Evolutionary conservation across 2,113 vertebrate genomes (phyloP), one percentile per base, ranked within the genome.

Genomic region (Siphamia tubifer): DNA sequence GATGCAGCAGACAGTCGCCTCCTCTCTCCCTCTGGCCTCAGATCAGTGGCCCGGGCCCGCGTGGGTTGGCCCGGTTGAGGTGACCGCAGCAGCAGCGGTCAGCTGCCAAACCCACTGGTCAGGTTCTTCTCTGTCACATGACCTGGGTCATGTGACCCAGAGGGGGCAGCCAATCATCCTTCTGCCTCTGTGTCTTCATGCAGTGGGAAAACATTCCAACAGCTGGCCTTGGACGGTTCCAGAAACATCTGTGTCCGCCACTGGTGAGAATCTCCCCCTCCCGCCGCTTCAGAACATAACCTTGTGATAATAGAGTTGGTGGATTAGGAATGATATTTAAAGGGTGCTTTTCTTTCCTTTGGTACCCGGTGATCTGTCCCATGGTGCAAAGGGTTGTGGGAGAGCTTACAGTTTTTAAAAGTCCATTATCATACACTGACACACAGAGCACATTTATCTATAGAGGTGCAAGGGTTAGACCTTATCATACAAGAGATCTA

Each of bases 181-280:
- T 60, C 72, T 67, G 67, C 70, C 74, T 68, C 73, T 9, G 76
- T 45, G 79, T 83, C 65, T 61, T 87, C 81, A 86, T 82, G 89
- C 58, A 20, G 85, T 89, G 86, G 89, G 86, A 91, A 90, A 91
- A 91, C 89, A 91, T 87, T 91, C 85, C 85, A 68, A 85, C 89
- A 91, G 88, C 82, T 91, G 89, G 86, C 78, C 88, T 83, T 24
- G 30, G 74, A 83, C 75, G 8, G 74, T 52, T 82, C 57, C 63
- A 73, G 80, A 84, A 89, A 87, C 89, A 91, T 91, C 89, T 91
- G 89, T 83, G 64, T 89, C 80, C 81, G 69, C 67, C 80, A 55
- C 72, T 78, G 81, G 81, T 84, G 80, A 87, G 87, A 90, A 87
- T 36, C 74, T 27, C 8, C 17, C 13, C 73, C 63, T 60, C 84